These are phyloP conservation scores for Lysandra coridon DNA, from an alignment of 2,888 invertebrate genomes.

Conservation along the genomic window DNA sequence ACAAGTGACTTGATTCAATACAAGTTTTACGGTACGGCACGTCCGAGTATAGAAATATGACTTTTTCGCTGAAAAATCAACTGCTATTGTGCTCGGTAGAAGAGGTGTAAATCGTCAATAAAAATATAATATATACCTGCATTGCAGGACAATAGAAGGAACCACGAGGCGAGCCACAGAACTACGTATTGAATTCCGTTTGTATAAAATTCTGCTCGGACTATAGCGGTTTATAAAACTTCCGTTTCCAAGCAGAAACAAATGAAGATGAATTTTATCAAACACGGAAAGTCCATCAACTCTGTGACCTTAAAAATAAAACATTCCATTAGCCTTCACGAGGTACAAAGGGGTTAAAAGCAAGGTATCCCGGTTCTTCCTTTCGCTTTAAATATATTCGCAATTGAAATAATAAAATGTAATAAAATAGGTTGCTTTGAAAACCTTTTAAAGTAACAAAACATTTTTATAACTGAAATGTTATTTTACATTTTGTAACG, in stretches of 20 bases:
- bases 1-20: background rate
- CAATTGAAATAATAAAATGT: background rate
- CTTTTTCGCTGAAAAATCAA: background rate
- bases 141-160: background rate
- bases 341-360: constrained; percentile 10
- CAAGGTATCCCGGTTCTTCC: background rate
- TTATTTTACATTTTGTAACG: background rate
- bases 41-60: background rate
- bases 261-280: constrained; percentile 12
- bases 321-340: constrained; percentile 14
- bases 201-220: background rate
- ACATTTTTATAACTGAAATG: background rate
- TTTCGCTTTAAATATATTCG: background rate
- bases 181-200: background rate
- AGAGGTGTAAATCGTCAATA: constrained; percentile 5
- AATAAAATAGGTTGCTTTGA: background rate
- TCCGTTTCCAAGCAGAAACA: background rate
- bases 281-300: constrained; percentile 19
- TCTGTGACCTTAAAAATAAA: constrained; percentile 13
- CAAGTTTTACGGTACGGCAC: background rate
- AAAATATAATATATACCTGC: background rate
- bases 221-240: background rate
- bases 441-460: background rate
- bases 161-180: background rate
- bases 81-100: background rate